Evolutionary conservation across 2,113 vertebrate species (phyloP).

Genomic region (Pachypanchax playfairii): DNA sequence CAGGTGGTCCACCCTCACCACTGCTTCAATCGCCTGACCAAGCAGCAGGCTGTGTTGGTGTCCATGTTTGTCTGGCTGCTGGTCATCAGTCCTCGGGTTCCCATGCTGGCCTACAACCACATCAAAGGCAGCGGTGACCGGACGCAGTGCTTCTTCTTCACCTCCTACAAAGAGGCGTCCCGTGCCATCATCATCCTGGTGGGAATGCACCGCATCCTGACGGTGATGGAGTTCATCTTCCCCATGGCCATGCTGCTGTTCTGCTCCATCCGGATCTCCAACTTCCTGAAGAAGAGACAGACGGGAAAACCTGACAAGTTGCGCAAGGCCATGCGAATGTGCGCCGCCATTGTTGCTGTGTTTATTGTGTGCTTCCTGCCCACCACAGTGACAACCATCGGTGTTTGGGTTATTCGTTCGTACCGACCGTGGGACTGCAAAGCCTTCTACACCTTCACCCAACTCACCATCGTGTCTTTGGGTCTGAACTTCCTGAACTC

Average conservation of each 20-base stretch:
- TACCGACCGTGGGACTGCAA: constrained; percentile 38
- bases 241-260: constrained; percentile 66
- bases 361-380: constrained; percentile 79
- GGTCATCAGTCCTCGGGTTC: constrained; percentile 67
- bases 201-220: constrained; percentile 58
- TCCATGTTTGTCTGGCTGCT: constrained; percentile 60
- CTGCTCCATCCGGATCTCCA: constrained; percentile 69
- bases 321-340: constrained; percentile 66
- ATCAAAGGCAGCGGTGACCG: constrained; percentile 19
- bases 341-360: constrained; percentile 56
- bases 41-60: constrained; percentile 39
- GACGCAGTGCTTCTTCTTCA: constrained; percentile 76
- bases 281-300: constrained; percentile 54
- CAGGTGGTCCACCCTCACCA: constrained; percentile 78
- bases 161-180: constrained; percentile 48
- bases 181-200: constrained; percentile 57
- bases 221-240: constrained; percentile 64
- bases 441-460: constrained; percentile 54
- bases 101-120: constrained; percentile 67
- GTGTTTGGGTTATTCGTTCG: constrained; percentile 35
- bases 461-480: constrained; percentile 73
- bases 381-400: constrained; percentile 65
- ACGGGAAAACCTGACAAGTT: constrained; percentile 56
- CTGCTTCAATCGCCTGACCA: constrained; percentile 63
- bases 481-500: constrained; percentile 79